These are phyloP conservation scores for Siniperca chuatsi DNA, from an alignment of 2,113 vertebrate species.

Conservation along the genomic window DNA sequence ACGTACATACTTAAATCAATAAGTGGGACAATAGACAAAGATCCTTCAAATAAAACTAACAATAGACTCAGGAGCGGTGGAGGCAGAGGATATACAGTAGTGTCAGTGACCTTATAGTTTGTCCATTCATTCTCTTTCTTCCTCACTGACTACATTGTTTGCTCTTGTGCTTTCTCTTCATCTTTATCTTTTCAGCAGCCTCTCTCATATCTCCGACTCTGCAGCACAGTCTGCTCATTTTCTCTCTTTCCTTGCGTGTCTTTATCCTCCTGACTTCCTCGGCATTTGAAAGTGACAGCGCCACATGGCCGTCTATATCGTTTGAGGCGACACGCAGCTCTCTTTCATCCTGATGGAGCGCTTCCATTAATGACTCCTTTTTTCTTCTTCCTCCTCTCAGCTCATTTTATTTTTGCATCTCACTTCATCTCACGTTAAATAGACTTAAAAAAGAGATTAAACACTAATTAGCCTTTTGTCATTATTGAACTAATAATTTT, in stretches of 20 bases:
- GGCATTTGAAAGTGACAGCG: background rate
- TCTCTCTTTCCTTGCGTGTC: background rate
- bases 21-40: conserved; percentile 8
- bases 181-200: background rate
- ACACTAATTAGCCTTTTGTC: background rate
- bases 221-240: background rate
- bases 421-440: conserved; percentile 1
- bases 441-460: background rate
- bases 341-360: conserved; percentile 2
- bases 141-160: background rate
- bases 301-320: background rate
- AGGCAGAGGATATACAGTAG: background rate
- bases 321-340: background rate
- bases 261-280: conserved; percentile 9
- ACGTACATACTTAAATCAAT: conserved; percentile 32
- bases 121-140: conserved; percentile 14
- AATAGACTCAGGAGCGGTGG: background rate
- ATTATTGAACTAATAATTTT: background rate
- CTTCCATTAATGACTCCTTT: conserved; percentile 9
- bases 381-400: background rate
- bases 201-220: background rate
- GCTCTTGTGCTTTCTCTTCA: background rate
- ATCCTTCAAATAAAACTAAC: conserved; percentile 27
- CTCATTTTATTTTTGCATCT: background rate
- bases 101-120: background rate